phyloP scores from a whole-genome alignment of 2,797 vertebrate species.

The Pygocentrus nattereri region DNA sequence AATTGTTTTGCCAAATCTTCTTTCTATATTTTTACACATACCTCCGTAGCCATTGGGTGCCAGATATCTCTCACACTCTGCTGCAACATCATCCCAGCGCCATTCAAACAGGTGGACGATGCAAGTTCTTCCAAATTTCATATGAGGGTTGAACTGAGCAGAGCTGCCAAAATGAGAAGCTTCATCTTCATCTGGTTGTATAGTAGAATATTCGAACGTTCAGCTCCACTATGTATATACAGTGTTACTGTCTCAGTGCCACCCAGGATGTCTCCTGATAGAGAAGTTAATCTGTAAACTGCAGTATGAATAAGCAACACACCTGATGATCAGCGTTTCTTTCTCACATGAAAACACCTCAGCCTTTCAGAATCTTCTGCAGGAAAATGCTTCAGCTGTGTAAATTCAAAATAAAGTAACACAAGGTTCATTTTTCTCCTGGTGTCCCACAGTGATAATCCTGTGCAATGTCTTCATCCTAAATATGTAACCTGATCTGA shows the following conservation, averaged over 20 bases:
- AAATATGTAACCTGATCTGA: too few species aligned
- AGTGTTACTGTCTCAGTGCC: not conserved
- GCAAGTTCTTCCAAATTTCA: too few species aligned
- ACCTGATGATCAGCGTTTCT: slow-evolving; percentile 27
- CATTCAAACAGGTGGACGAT: too few species aligned
- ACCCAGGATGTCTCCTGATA: not conserved
- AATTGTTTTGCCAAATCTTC: too few species aligned
- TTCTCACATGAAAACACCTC: slow-evolving; percentile 21
- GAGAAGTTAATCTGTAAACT: slow-evolving; percentile 34
- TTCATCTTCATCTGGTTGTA: slow-evolving; percentile 75
- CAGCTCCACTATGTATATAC: slow-evolving; percentile 75
- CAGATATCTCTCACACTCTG: too few species aligned
- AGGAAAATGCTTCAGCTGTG: not conserved
- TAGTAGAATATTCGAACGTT: slow-evolving; percentile 62
- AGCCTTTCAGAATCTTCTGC: not conserved
- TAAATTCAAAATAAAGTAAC: too few species aligned
- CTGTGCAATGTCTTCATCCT: too few species aligned
- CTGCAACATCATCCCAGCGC: too few species aligned
- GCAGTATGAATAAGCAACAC: slow-evolving; percentile 4
- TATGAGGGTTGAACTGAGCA: too few species aligned
- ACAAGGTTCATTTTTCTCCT: too few species aligned
- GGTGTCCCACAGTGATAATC: too few species aligned
- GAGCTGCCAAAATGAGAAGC: slow-evolving; percentile 75
- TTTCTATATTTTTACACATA: slow-evolving; percentile 59
- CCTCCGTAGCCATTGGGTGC: slow-evolving; percentile 96